These are phyloP conservation scores for Pyrocephalus nanus DNA, from an alignment of 2,797 vertebrate genomes.

Conservation along the genomic window DNA sequence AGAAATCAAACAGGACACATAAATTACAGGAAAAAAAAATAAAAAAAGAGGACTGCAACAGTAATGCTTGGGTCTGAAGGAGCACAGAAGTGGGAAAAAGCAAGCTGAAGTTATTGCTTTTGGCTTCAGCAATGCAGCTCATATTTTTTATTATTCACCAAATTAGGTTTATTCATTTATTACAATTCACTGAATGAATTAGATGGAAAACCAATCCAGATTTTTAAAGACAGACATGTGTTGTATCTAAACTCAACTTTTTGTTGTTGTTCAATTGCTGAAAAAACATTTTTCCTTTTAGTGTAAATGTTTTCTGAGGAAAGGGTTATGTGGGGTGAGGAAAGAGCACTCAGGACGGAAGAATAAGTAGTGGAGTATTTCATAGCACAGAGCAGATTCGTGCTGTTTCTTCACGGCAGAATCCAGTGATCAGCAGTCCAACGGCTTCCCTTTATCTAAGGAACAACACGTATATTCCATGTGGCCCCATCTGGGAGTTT, in stretches of 20 bases:
- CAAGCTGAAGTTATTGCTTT: neutral
- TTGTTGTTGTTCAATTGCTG: neutral
- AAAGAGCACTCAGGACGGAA: neutral
- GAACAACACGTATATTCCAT: neutral
- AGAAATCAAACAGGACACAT: conserved; percentile 16
- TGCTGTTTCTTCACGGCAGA: neutral
- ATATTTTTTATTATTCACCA: neutral
- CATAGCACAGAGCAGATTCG: neutral
- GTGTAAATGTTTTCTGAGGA: conserved; percentile 10
- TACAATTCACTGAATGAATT: conserved; percentile 12
- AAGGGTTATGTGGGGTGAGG: neutral
- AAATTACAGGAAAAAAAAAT: neutral
- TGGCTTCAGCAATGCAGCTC: neutral
- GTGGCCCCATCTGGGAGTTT: neutral
- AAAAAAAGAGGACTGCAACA: neutral
- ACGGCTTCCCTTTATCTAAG: neutral
- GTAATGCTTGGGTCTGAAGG: neutral
- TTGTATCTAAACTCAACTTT: neutral
- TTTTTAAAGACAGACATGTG: neutral
- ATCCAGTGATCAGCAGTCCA: neutral
- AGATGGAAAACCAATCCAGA: conserved; percentile 29
- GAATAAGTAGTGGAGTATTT: neutral
- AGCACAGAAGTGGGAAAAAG: neutral
- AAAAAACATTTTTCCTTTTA: neutral
- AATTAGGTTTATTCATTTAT: conserved; percentile 39